phyloP scores from a whole-genome alignment of 2,888 invertebrate species.

The Elaeidobius kamerunicus region DNA sequence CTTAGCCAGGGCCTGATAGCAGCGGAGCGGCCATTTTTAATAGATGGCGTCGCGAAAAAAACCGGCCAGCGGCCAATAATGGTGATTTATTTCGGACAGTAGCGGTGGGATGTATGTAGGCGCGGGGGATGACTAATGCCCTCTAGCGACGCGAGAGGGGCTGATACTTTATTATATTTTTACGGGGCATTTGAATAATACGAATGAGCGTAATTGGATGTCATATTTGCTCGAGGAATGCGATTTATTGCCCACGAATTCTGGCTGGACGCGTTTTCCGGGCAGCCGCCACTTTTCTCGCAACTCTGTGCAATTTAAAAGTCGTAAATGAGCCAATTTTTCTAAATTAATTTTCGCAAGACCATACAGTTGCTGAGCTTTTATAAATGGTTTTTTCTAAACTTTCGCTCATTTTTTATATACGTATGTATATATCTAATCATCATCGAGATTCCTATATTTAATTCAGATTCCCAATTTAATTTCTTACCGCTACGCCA shows the following conservation, averaged over 20 bases:
- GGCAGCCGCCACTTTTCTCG: too few relatives aligned
- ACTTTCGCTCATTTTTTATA: too few relatives aligned
- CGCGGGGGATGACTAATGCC: constrained; percentile 57
- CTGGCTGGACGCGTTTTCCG: too few relatives aligned
- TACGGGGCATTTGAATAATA: constrained; percentile 45
- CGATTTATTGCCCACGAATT: background rate
- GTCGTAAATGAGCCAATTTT: too few relatives aligned
- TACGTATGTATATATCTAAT: too few relatives aligned
- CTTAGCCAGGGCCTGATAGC: constrained; percentile 44
- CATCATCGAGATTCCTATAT: too few relatives aligned
- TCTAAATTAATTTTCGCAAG: background rate
- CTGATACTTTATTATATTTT: constrained; percentile 49
- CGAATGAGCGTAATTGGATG: constrained; percentile 39
- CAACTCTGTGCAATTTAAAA: too few relatives aligned
- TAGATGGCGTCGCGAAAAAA: constrained; percentile 32
- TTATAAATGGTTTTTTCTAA: background rate
- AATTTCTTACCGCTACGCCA: too few relatives aligned
- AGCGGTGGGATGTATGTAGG: constrained; percentile 54
- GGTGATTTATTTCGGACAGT: constrained; percentile 58
- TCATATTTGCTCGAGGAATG: constrained; percentile 32
- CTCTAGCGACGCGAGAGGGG: constrained; percentile 48
- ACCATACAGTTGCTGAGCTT: background rate
- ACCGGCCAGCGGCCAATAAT: constrained; percentile 53
- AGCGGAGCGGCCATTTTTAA: constrained; percentile 33
- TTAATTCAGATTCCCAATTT: too few relatives aligned